These are phyloP conservation scores for Ladona fulva DNA, from an alignment of 1,140 invertebrate genomes.

Conservation along the genomic window DNA sequence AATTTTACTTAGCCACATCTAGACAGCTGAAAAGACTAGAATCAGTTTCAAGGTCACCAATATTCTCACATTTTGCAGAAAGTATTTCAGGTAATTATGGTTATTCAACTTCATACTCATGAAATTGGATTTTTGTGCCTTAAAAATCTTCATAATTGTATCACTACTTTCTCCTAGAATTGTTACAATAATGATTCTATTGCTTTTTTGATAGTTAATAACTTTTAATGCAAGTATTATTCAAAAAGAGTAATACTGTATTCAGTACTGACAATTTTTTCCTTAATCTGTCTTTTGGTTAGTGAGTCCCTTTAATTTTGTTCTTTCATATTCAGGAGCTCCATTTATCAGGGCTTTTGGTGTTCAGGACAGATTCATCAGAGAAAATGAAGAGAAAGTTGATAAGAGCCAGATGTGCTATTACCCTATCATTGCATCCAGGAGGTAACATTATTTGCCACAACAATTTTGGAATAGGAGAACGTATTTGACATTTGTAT, in stretches of 20 bases:
- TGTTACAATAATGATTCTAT: too few relatives aligned
- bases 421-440: constrained; percentile 81
- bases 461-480: too few relatives aligned
- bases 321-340: constrained; percentile 59
- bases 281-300: too few relatives aligned
- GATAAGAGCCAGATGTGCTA: constrained; percentile 84
- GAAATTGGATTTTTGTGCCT: too few relatives aligned
- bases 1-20: constrained; percentile 87
- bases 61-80: constrained; percentile 97
- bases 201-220: too few relatives aligned
- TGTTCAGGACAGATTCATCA: constrained; percentile 65
- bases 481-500: too few relatives aligned
- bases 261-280: too few relatives aligned
- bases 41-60: constrained; percentile 90
- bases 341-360: constrained; percentile 69
- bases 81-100: constrained; percentile 48
- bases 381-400: constrained; percentile 72
- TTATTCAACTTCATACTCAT: constrained; percentile 49
- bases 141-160: too few relatives aligned
- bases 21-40: constrained; percentile 91
- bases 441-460: constrained; percentile 43
- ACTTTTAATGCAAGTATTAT: too few relatives aligned
- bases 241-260: too few relatives aligned
- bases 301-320: too few relatives aligned
- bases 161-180: too few relatives aligned